phyloP scores from a whole-genome alignment of 2,113 vertebrate genomes.

The Pan troglodytes region NHGRI_mPanTro3-v2.1_pri NC_072407.2:37726501-37727000 shows the following conservation, averaged over 20 bases:
- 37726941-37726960: background rate
- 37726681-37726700: accelerated
- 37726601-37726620: background rate
- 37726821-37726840: background rate
- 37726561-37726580: background rate
- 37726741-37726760: background rate
- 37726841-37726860: background rate
- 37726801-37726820: background rate
- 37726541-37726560: background rate
- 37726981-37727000: background rate
- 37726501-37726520: too few relatives aligned
- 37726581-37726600: background rate
- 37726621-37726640: background rate
- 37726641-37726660: background rate
- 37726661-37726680: background rate
- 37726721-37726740: background rate
- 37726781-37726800: background rate
- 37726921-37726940: accelerated
- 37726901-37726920: background rate
- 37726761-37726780: background rate
- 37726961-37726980: background rate
- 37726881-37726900: background rate
- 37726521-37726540: background rate
- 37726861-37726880: background rate
- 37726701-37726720: background rate